phyloP scores from a whole-genome alignment of 2,113 vertebrate species.

The Vicugna pacos region DNA sequence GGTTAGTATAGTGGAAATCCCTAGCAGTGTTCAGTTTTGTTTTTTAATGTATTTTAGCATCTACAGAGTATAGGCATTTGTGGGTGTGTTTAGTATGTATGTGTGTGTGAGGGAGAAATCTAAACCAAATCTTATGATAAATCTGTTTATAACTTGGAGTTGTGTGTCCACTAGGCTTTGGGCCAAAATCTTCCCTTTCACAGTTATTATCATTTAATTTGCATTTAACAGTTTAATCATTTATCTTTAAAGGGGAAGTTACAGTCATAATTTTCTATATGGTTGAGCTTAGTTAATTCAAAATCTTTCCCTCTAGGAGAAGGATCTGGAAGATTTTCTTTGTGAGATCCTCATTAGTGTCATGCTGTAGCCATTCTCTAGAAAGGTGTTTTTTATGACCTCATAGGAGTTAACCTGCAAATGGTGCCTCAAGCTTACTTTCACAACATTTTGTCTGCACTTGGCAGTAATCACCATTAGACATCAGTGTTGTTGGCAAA shows the following conservation, averaged over 20 bases:
- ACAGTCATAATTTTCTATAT: not conserved
- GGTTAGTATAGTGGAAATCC: not conserved
- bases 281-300: not conserved
- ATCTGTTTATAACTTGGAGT: not conserved
- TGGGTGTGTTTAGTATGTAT: not conserved
- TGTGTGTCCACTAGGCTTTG: not conserved
- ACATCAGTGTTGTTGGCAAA: not conserved
- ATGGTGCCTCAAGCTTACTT: not conserved
- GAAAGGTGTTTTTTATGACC: not conserved
- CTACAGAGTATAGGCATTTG: too few species aligned
- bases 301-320: not conserved
- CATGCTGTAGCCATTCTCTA: not conserved
- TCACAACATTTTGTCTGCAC: not conserved
- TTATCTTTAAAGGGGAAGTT: not conserved
- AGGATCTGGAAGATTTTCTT: not conserved
- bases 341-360: not conserved
- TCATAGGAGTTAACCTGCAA: not conserved
- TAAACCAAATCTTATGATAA: not conserved
- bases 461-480: not conserved
- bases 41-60: not conserved
- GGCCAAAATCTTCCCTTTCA: not conserved
- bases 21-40: not conserved
- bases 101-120: not conserved
- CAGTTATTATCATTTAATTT: not conserved
- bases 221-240: not conserved